Conservation (phyloP, 2,888 invertebrate species). For the Bombylius discolor region DNA sequence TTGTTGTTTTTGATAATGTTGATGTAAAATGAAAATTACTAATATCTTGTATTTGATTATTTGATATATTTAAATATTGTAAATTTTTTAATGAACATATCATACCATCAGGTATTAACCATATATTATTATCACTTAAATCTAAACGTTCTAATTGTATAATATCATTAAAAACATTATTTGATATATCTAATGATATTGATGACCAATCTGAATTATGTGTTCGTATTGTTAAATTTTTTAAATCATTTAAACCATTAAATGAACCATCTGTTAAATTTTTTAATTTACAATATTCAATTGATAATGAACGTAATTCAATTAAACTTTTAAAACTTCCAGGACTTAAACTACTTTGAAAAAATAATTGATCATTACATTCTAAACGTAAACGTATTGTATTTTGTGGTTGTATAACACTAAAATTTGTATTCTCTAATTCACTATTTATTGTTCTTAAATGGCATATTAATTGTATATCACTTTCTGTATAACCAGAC, state of each 20-base stretch:
- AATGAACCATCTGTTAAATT: slow-evolving; percentile 72
- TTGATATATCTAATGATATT: slow-evolving; percentile 69
- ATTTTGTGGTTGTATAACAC: slow-evolving; percentile 72
- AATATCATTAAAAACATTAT: slow-evolving; percentile 64
- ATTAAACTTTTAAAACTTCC: slow-evolving; percentile 69
- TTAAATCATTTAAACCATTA: slow-evolving; percentile 63
- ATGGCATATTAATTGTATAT: slow-evolving; percentile 64
- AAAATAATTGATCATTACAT: slow-evolving; percentile 68
- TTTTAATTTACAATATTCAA: slow-evolving; percentile 79
- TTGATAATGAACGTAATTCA: slow-evolving; percentile 63
- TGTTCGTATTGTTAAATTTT: slow-evolving; percentile 73
- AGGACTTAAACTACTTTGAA: slow-evolving; percentile 64
- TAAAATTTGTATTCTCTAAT: slow-evolving; percentile 77
- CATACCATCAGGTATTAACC: slow-evolving; percentile 73
- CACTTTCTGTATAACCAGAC: slow-evolving; percentile 35
- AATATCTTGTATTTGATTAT: slow-evolving; percentile 77
- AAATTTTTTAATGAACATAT: slow-evolving; percentile 73
- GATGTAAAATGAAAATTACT: slow-evolving; percentile 75
- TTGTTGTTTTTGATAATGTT: slow-evolving; percentile 34
- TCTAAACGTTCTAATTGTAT: slow-evolving; percentile 72
- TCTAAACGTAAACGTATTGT: slow-evolving; percentile 67
- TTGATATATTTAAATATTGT: slow-evolving; percentile 69
- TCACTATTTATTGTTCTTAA: slow-evolving; percentile 76
- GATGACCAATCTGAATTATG: slow-evolving; percentile 77
- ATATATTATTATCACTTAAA: slow-evolving; percentile 76